phyloP scores from a whole-genome alignment of 2,113 vertebrate species.

The Gymnorhina tibicen region DNA sequence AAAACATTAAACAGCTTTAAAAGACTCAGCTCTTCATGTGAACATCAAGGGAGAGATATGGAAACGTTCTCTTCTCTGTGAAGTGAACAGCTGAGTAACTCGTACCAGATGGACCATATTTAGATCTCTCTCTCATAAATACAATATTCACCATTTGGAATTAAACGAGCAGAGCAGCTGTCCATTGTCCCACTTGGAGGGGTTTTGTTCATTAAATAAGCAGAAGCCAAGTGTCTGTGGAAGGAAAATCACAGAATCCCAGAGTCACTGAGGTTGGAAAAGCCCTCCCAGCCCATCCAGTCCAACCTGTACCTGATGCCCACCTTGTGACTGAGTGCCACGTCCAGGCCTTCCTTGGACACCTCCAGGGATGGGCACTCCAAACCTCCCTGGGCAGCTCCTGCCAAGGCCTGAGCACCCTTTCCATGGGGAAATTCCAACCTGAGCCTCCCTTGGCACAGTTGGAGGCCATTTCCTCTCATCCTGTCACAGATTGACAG shows the following conservation, averaged over 20 bases:
- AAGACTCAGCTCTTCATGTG: background rate
- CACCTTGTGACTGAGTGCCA: background rate
- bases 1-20: background rate
- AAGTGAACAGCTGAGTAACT: conserved; percentile 53
- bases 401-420: accelerated
- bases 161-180: background rate
- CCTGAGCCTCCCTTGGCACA: background rate
- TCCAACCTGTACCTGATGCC: accelerated
- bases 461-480: accelerated
- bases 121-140: background rate
- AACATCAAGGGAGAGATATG: background rate
- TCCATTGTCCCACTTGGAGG: background rate
- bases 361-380: background rate
- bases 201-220: background rate
- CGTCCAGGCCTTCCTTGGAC: accelerated
- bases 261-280: background rate
- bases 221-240: background rate
- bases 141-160: conserved; percentile 15
- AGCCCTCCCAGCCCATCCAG: accelerated
- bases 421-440: background rate
- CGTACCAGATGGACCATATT: background rate
- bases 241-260: background rate
- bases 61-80: background rate
- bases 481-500: background rate
- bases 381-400: background rate